These are phyloP conservation scores for Melitaea cinxia DNA, from an alignment of 1,140 invertebrate genomes.

Conservation along the genomic window DNA sequence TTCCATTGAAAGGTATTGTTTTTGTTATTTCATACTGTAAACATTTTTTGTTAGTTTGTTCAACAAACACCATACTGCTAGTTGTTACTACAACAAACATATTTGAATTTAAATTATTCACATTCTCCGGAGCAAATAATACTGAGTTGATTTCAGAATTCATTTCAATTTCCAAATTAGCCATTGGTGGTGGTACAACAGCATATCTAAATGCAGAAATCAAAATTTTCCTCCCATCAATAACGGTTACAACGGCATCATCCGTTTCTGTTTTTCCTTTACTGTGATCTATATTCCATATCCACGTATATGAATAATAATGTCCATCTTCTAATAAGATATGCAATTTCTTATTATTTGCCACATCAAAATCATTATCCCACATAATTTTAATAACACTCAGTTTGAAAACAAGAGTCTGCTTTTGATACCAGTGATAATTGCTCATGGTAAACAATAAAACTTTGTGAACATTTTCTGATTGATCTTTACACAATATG, in stretches of 20 bases:
- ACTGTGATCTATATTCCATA: slow-evolving; percentile 84
- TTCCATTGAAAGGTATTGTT: slow-evolving; percentile 42
- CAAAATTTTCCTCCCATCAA: slow-evolving; percentile 89
- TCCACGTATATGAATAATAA: slow-evolving; percentile 84
- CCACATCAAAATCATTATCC: slow-evolving; percentile 82
- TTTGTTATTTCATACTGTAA: slow-evolving; percentile 55
- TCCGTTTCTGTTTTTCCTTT: slow-evolving; percentile 76
- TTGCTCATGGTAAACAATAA: slow-evolving; percentile 92
- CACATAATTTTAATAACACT: slow-evolving; percentile 83
- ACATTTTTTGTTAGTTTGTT: slow-evolving; percentile 60
- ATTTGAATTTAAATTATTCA: slow-evolving; percentile 65
- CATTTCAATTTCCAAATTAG: slow-evolving; percentile 83
- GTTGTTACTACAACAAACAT: slow-evolving; percentile 64
- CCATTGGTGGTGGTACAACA: slow-evolving; percentile 93
- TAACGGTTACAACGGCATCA: slow-evolving; percentile 86
- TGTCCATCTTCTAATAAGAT: slow-evolving; percentile 82
- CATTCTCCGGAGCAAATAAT: slow-evolving; percentile 80
- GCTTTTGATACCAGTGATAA: slow-evolving; percentile 96
- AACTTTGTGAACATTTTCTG: slow-evolving; percentile 71
- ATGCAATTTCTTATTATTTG: slow-evolving; percentile 83
- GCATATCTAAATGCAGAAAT: slow-evolving; percentile 88
- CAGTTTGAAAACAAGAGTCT: slow-evolving; percentile 83
- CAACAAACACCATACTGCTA: slow-evolving; percentile 57
- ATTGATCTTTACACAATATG: slow-evolving; percentile 81
- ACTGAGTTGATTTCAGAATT: slow-evolving; percentile 83